Percentiles rank a stretch among this genome's conserved stretches.
Conservation (phyloP, 2,888 invertebrate genomes). For the Panopea generosa region DNA sequence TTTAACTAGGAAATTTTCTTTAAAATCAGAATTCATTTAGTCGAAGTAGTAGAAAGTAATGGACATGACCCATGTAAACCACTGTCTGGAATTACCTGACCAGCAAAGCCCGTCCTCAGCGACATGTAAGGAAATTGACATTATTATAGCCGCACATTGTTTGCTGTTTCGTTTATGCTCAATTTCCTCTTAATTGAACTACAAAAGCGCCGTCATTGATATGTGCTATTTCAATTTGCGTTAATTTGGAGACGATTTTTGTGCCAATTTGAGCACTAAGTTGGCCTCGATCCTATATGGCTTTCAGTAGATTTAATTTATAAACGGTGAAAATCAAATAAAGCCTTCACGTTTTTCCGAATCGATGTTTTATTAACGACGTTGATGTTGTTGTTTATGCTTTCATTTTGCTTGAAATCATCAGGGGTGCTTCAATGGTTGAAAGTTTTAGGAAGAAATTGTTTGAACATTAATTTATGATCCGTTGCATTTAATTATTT, state of each 20-base stretch:
- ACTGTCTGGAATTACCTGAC: conserved; percentile 35
- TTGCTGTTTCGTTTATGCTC: background rate
- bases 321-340: conserved; percentile 72
- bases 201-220: conserved; percentile 13
- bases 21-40: conserved; percentile 50
- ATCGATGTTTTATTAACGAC: conserved; percentile 1
- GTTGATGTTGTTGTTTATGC: background rate
- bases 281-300: conserved; percentile 42
- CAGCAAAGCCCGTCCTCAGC: background rate
- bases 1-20: conserved; percentile 47
- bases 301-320: conserved; percentile 76
- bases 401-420: background rate
- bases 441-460: too few relatives aligned
- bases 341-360: conserved; percentile 1
- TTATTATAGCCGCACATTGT: conserved; percentile 16
- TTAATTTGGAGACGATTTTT: conserved; percentile 41
- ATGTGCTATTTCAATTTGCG: conserved; percentile 40
- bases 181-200: conserved; percentile 20
- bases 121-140: conserved; percentile 18
- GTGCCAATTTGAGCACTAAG: conserved; percentile 51
- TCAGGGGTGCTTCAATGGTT: background rate
- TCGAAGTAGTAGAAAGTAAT: conserved; percentile 28
- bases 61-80: conserved; percentile 34
- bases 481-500: too few relatives aligned
- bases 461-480: too few relatives aligned